Conservation (phyloP, 1,140 invertebrate genomes). For the Diprion similis region DNA sequence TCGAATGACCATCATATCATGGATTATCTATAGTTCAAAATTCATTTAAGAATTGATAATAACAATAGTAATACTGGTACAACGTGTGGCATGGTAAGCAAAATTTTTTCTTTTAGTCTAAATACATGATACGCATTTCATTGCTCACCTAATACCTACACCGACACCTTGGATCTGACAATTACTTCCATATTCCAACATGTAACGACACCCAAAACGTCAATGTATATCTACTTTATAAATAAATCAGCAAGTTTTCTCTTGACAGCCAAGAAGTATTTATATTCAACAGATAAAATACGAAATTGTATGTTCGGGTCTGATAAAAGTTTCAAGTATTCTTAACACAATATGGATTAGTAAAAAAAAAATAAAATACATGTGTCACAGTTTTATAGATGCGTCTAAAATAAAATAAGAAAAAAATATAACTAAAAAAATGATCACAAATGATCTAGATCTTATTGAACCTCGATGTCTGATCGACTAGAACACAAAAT, state of each 20-base stretch:
- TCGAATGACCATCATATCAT: conserved; percentile 4
- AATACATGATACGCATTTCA: conserved; percentile 28
- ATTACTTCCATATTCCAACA: neutral
- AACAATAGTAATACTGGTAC: conserved; percentile 60
- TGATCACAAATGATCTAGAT: neutral
- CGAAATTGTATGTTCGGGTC: neutral
- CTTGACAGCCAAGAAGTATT: neutral
- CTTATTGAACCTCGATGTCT: neutral
- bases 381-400: too few relatives aligned
- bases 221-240: neutral
- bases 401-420: neutral
- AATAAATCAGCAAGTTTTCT: neutral
- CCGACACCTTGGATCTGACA: neutral
- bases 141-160: conserved; percentile 30
- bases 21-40: conserved; percentile 3
- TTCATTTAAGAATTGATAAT: conserved; percentile 29
- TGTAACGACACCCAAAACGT: conserved; percentile 1
- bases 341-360: too few relatives aligned
- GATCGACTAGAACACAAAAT: conserved; percentile 6
- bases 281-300: neutral
- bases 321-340: neutral
- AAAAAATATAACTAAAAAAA: neutral
- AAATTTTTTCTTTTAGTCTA: conserved; percentile 32
- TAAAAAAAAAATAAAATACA: neutral
- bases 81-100: conserved; percentile 56